Evolutionary conservation across 2,888 invertebrate genomes (phyloP), one percentile per base, ranked within the genome.

Genomic region (Augochlorella aurata): DNA sequence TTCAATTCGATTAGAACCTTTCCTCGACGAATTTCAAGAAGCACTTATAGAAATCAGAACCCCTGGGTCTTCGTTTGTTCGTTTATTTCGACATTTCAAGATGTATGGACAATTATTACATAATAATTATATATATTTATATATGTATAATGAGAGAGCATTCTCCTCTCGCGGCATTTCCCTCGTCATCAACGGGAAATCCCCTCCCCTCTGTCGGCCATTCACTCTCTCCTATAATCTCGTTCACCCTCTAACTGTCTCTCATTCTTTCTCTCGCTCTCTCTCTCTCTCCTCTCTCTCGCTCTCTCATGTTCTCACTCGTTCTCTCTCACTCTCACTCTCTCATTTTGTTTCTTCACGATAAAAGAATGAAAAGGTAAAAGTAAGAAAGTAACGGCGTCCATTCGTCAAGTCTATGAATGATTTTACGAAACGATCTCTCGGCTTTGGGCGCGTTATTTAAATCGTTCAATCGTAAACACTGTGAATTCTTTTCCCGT

Each of bases 71-170:
- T 91, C 89, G 87, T 89, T 90, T 92, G 91, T 92, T 92, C 92
- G 89, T 93, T 93, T 93, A 93, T 93, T 92, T 90, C 90, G 93
- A 93, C 92, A 93, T 91, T 93, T 92, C 91, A 93, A 92, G 92
- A 92, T 91, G 92, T 93, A 92, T 93, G 93, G 93, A 93, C 93
- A 93, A 93, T 93, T 92, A 93, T 93, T 92, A 93, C 92, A 93
- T 93, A 93, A 93, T 92, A 92, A 92, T 93, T 92, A 91, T 90
- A 92, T 92, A 92, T 92, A 91, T 91, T 93, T 82, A 82, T 82
- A 82, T 82, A 82, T 82, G 82, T 82, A 82, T 82, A 82, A 81
- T 82, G 82, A 82, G 92, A 92, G 91, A 93, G 88, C 86, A 89
- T 91, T 89, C 90, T 88, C 87, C 89, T 90, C 69, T 91, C 92